phyloP scores from a whole-genome alignment of 1,140 invertebrate species.

The Caerostris darwini region DNA sequence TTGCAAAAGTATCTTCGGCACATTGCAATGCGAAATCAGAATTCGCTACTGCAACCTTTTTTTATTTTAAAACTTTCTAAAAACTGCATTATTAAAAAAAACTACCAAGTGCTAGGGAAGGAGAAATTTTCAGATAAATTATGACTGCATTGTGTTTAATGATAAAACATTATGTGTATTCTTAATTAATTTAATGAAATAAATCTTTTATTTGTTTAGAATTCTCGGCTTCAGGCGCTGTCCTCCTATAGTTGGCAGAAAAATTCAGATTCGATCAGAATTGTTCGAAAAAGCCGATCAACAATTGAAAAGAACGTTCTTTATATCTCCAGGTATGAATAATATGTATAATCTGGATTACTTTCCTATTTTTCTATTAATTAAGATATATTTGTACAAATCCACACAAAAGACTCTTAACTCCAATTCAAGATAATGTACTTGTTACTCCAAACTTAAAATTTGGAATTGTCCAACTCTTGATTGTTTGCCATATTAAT shows the following conservation, averaged over 20 bases:
- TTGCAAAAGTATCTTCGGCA: too few species aligned
- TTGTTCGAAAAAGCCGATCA: slow-evolving; percentile 89
- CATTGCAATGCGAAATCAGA: too few species aligned
- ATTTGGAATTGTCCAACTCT: neutral
- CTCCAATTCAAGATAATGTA: neutral
- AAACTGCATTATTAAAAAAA: too few species aligned
- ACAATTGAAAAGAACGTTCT: slow-evolving; percentile 81
- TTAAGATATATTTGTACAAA: neutral
- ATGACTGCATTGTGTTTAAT: neutral
- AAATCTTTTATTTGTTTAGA: slow-evolving; percentile 83
- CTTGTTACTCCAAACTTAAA: neutral
- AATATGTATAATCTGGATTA: neutral
- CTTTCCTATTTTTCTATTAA: neutral
- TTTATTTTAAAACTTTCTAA: too few species aligned
- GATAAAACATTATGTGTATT: neutral
- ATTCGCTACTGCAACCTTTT: too few species aligned
- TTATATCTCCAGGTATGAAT: slow-evolving; percentile 82
- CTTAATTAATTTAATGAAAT: neutral
- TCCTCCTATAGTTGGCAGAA: slow-evolving; percentile 94
- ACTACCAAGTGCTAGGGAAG: neutral
- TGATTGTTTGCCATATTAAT: too few species aligned
- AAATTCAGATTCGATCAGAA: slow-evolving; percentile 95
- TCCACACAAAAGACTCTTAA: neutral
- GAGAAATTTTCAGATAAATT: neutral
- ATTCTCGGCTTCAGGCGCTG: slow-evolving; percentile 91